These are phyloP conservation scores for Sebastes flavidus DNA, from an alignment of 2,797 vertebrate genomes.

Conservation along the genomic window DNA sequence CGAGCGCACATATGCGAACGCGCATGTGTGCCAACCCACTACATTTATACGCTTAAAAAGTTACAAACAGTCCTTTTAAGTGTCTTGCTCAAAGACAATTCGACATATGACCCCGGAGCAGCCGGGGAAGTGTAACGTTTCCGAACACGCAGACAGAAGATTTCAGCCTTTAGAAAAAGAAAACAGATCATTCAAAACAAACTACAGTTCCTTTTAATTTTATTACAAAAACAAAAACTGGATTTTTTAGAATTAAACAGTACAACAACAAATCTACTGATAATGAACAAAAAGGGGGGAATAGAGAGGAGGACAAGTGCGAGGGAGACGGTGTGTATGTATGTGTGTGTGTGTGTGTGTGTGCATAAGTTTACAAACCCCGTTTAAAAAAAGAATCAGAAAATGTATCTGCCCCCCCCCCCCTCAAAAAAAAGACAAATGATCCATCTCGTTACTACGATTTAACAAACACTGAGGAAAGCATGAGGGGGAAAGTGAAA, in stretches of 20 bases:
- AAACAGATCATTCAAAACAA: constrained; percentile 18
- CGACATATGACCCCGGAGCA: no score
- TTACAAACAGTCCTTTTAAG: no score
- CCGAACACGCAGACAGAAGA: not conserved
- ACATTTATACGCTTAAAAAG: no score
- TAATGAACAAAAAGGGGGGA: constrained; percentile 47
- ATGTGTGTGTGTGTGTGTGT: constrained; percentile 24
- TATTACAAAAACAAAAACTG: constrained; percentile 80
- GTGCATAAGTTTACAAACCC: constrained; percentile 60
- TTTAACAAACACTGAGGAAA: constrained; percentile 29
- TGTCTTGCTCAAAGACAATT: no score
- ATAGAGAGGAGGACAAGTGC: constrained; percentile 46
- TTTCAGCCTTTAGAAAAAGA: not conserved
- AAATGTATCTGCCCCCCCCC: constrained; percentile 15
- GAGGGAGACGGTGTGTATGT: constrained; percentile 40
- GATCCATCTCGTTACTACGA: constrained; percentile 23
- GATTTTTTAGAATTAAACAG: constrained; percentile 74
- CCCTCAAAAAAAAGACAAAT: constrained; percentile 1
- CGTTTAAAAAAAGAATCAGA: constrained; percentile 44
- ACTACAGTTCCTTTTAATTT: constrained; percentile 79
- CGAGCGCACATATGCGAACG: no score
- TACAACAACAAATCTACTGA: constrained; percentile 78
- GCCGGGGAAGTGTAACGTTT: not conserved
- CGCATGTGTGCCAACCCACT: no score
- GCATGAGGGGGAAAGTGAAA: not conserved